Evolutionary conservation across 2,888 invertebrate genomes (phyloP), one percentile per base, ranked within the genome.

Genomic region (Dromius quadrimaculatus): DNA sequence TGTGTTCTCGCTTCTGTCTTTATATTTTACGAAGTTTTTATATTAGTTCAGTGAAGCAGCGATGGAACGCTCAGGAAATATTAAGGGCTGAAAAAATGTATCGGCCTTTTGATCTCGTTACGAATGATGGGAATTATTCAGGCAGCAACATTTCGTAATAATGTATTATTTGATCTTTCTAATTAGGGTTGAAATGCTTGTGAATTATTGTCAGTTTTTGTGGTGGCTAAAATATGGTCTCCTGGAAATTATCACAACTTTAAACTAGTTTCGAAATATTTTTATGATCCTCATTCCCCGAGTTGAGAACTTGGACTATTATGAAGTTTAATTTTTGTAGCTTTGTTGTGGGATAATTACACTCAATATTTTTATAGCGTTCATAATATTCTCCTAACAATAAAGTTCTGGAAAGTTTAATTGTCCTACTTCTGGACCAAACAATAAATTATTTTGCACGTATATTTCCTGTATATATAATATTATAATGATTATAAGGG

Each of bases 201-300:
- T 34, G 4, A 34, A 34, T 34, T 34, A n/a, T 34, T 34, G 34
- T 34, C 34, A 8, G 2, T 8, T 15, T 13, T 38, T 38, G 15
- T 11, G 13, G n/a, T 38, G 11, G 38, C 13, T 15, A 38, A 47
- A 22, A 22, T n/a, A 20, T 11, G 36, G 13, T 20, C n/a, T 22
- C 22, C 23, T 22, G 47, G 9, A 22, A 47, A 22, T 47, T 47
- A 23, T 47, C 47, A 23, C 47, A 23, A 47, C 47, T 47, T 47
- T 47, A 47, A 22, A 47, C 20, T 47, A 47, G 47, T 47, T 47
- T 47, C 47, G n/a, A 23, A 47, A 47, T 47, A 47, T 23, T 47
- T 47, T 47, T 47, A 23, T 47, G 47, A 47, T 47, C 22, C 23
- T 47, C 23, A 47, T 47, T 23, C 23, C 23, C 47, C 1, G 23